A percentile compares a stretch with the other conserved stretches of the same genome.
Conservation (phyloP, 2,113 vertebrate species). For the Numenius arquata region DNA sequence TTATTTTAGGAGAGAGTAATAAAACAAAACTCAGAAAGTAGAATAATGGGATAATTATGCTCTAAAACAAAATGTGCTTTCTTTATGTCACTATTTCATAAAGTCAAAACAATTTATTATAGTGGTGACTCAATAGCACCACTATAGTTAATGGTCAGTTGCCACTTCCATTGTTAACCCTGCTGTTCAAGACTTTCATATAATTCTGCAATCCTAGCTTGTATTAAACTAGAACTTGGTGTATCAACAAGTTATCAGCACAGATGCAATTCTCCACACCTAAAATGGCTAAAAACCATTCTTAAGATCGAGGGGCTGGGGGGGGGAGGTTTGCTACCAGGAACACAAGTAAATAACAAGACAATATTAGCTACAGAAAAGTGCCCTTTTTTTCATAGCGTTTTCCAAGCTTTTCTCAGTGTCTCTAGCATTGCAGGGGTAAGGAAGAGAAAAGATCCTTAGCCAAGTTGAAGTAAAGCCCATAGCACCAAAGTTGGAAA, state of each 20-base stretch:
- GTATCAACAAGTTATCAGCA: not conserved
- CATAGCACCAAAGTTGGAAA: not conserved
- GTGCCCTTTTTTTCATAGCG: not conserved
- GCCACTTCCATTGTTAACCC: not conserved
- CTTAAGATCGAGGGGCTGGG: not conserved
- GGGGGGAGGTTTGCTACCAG: not conserved
- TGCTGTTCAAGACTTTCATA: not conserved
- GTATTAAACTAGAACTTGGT: not conserved
- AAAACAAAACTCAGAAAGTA: conserved; percentile 60
- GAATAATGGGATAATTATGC: conserved; percentile 63
- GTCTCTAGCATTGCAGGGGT: not conserved
- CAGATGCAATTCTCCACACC: not conserved
- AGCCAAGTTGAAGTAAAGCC: not conserved
- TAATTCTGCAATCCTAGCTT: not conserved
- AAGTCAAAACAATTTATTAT: not conserved
- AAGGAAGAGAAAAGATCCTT: not conserved
- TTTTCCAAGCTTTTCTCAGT: not conserved
- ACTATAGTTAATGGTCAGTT: conserved; percentile 24
- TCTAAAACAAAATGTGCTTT: conserved; percentile 33
- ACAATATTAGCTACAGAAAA: not conserved
- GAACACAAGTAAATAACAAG: not conserved
- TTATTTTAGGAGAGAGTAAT: conserved; percentile 53
- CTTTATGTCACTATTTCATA: not conserved
- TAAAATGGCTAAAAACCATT: not conserved
- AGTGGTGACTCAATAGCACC: not conserved